Percentiles rank a stretch among this genome's conserved stretches.
Evolutionary conservation across 2,888 invertebrate genomes (phyloP).

Genomic region (Pecten maximus): DNA sequence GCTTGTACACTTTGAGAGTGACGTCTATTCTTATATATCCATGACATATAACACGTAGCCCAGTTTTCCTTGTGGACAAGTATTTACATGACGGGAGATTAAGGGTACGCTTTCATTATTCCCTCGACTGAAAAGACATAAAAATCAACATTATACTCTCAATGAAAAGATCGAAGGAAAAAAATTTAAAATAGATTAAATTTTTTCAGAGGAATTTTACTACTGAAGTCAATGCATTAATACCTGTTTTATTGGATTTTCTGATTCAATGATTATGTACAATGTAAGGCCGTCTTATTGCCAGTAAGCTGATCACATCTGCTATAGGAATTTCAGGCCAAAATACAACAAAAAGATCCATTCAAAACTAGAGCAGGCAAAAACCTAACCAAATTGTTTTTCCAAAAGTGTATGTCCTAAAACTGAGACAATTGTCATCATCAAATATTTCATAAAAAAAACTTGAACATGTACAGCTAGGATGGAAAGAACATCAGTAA

Average conservation of each 20-base stretch:
- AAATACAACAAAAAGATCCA: not conserved
- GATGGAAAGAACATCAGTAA: too few species aligned
- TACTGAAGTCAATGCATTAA: slow-evolving; percentile 1
- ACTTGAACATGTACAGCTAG: not conserved
- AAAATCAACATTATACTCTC: slow-evolving; percentile 18
- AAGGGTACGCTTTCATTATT: slow-evolving; percentile 14
- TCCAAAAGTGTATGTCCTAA: not conserved
- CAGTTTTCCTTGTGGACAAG: not conserved
- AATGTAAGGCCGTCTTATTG: not conserved
- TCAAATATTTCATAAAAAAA: not conserved
- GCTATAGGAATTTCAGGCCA: slow-evolving; percentile 2
- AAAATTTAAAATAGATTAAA: slow-evolving; percentile 35
- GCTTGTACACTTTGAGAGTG: not conserved
- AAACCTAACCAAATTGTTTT: not conserved
- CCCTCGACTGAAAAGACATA: slow-evolving; percentile 8
- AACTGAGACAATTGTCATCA: not conserved
- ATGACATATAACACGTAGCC: not conserved
- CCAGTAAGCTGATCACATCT: not conserved
- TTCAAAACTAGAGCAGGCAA: slow-evolving; percentile 2
- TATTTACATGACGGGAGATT: slow-evolving; percentile 24
- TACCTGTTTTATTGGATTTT: slow-evolving; percentile 8
- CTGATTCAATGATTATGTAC: not conserved
- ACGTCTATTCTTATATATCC: not conserved
- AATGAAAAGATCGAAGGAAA: not conserved
- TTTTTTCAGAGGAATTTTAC: slow-evolving; percentile 13